These are phyloP conservation scores for Etheostoma perlongum DNA, from an alignment of 2,797 vertebrate species.

Conservation along the genomic window DNA sequence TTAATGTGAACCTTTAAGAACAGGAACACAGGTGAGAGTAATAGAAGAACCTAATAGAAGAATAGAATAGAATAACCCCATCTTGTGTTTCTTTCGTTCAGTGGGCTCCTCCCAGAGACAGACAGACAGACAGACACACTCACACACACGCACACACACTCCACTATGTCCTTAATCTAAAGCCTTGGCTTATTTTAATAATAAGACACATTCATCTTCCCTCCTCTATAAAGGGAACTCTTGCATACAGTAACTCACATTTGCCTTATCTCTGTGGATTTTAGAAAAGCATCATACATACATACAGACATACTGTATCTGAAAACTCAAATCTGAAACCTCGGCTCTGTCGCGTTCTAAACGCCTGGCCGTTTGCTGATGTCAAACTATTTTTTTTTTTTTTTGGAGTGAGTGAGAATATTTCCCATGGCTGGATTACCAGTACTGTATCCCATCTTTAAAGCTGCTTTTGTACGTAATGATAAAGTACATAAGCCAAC, in stretches of 20 bases:
- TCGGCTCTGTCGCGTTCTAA: no score
- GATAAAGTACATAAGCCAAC: no score
- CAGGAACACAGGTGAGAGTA: slow-evolving; percentile 21
- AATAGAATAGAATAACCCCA: not conserved
- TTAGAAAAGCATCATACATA: slow-evolving; percentile 43
- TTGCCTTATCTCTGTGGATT: slow-evolving; percentile 32
- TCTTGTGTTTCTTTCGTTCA: slow-evolving; percentile 25
- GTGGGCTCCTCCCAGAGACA: not conserved
- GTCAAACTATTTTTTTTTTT: not conserved
- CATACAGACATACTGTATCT: slow-evolving; percentile 9
- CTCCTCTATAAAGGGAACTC: slow-evolving; percentile 16
- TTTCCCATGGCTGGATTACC: not conserved
- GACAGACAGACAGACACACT: not conserved
- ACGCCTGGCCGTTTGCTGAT: not conserved
- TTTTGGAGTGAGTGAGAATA: not conserved
- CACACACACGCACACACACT: not conserved
- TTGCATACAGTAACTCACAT: slow-evolving; percentile 43
- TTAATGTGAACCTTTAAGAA: not conserved
- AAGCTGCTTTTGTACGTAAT: not conserved
- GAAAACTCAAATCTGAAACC: not conserved
- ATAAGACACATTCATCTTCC: slow-evolving; percentile 41
- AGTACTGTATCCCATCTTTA: not conserved
- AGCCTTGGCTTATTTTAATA: slow-evolving; percentile 29
- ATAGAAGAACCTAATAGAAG: slow-evolving; percentile 4
- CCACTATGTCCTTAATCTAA: not conserved